These are phyloP conservation scores for Epizoanthus stellaris DNA, from an alignment of 92 coral and sea anemone species.

Conservation along the genomic window DNA sequence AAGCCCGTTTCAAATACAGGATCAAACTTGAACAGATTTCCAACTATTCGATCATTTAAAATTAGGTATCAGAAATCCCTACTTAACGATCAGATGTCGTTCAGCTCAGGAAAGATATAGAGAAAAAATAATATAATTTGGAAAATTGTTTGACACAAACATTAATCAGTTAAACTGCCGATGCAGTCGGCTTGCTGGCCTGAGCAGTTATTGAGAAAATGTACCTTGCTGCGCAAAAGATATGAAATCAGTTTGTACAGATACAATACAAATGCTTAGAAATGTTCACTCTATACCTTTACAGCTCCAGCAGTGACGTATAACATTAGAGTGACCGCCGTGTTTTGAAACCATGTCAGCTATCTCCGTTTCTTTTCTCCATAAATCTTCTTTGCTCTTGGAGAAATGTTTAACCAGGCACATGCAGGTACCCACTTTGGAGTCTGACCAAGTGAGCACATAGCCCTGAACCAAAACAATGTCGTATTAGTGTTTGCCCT, in stretches of 20 bases:
- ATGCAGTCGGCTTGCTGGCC: too few relatives aligned
- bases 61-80: too few relatives aligned
- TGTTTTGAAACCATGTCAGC: conserved; percentile 25
- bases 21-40: too few relatives aligned
- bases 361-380: conserved; percentile 51
- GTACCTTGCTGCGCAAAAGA: background rate
- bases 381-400: conserved; percentile 35
- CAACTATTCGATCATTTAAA: too few relatives aligned
- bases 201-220: background rate
- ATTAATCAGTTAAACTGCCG: too few relatives aligned
- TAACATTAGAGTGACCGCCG: conserved; percentile 52
- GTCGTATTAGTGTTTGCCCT: background rate
- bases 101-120: too few relatives aligned
- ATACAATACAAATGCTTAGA: too few relatives aligned
- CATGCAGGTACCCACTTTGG: conserved; percentile 17
- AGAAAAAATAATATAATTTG: too few relatives aligned
- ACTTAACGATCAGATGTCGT: too few relatives aligned
- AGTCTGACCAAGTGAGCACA: conserved; percentile 43
- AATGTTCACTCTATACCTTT: conserved; percentile 15
- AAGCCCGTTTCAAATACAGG: too few relatives aligned
- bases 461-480: conserved; percentile 39
- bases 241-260: background rate
- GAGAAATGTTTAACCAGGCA: conserved; percentile 62
- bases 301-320: conserved; percentile 52
- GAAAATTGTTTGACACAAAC: too few relatives aligned